These are phyloP conservation scores for Hemibagrus wyckioides DNA, from an alignment of 2,113 vertebrate species.

Conservation along the genomic window DNA sequence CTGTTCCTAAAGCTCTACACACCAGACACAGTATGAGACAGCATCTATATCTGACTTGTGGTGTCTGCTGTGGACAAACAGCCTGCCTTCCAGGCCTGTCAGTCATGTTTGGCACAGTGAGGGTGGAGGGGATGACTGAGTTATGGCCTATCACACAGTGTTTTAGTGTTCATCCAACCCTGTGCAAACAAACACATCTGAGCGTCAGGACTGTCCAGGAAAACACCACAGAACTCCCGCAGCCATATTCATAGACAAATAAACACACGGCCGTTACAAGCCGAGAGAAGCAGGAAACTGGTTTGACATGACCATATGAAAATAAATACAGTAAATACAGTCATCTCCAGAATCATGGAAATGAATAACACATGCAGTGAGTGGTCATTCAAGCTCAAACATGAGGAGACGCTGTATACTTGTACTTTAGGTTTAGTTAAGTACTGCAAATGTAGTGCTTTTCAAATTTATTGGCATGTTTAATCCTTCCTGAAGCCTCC, in stretches of 20 bases:
- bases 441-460: neutral
- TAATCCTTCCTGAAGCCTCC: neutral
- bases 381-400: neutral
- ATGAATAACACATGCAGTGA: slow-evolving; percentile 5
- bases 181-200: slow-evolving; percentile 29
- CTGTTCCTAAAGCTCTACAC: slow-evolving; percentile 47
- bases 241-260: slow-evolving; percentile 33
- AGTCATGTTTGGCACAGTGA: slow-evolving; percentile 56
- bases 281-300: slow-evolving; percentile 13
- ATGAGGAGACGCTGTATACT: neutral
- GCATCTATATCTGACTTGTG: slow-evolving; percentile 46
- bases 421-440: neutral
- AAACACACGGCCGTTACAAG: slow-evolving; percentile 1
- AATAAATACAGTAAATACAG: slow-evolving; percentile 36
- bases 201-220: slow-evolving; percentile 25
- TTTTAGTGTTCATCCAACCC: slow-evolving; percentile 45
- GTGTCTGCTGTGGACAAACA: slow-evolving; percentile 51
- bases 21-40: slow-evolving; percentile 44
- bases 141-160: slow-evolving; percentile 36
- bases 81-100: slow-evolving; percentile 47
- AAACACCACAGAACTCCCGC: slow-evolving; percentile 11
- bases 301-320: slow-evolving; percentile 14
- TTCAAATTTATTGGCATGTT: neutral
- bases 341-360: slow-evolving; percentile 3
- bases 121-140: slow-evolving; percentile 56